Conservation (phyloP, 2,888 invertebrate species). For the Himalopsyche tibetana region DNA sequence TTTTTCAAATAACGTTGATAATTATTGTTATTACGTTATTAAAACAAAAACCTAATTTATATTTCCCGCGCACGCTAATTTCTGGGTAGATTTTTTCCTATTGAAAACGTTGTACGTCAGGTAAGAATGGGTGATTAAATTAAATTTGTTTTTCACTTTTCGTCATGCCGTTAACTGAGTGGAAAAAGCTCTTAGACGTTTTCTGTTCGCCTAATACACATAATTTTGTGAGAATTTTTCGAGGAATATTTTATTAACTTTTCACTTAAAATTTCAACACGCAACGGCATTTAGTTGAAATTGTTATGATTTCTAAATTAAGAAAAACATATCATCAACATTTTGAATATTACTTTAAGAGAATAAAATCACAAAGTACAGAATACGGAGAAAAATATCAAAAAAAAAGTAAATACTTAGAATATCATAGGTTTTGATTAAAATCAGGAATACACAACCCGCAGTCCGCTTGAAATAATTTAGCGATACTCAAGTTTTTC, state of each 20-base stretch:
- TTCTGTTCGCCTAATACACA: conserved; percentile 1
- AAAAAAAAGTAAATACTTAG: no score
- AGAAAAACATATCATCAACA: no score
- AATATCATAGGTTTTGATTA: no score
- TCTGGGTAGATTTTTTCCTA: not conserved
- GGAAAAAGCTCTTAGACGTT: conserved; percentile 7
- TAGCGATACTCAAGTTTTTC: no score
- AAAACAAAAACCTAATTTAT: not conserved
- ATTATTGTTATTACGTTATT: no score
- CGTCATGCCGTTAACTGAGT: not conserved
- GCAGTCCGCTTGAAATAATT: no score
- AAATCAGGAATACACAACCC: no score
- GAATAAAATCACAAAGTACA: no score
- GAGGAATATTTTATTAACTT: not conserved
- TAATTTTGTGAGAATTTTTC: not conserved
- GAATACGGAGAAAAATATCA: no score
- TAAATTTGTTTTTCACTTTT: conserved; percentile 10
- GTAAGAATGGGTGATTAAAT: conserved; percentile 12
- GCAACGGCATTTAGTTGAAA: not conserved
- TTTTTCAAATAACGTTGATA: no score
- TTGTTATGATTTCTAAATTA: no score
- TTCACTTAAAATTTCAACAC: not conserved
- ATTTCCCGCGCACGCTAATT: conserved; percentile 1
- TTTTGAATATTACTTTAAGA: no score
- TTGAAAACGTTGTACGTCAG: not conserved